phyloP scores from a whole-genome alignment of 2,888 invertebrate genomes.

The Eupsilia transversa region DNA sequence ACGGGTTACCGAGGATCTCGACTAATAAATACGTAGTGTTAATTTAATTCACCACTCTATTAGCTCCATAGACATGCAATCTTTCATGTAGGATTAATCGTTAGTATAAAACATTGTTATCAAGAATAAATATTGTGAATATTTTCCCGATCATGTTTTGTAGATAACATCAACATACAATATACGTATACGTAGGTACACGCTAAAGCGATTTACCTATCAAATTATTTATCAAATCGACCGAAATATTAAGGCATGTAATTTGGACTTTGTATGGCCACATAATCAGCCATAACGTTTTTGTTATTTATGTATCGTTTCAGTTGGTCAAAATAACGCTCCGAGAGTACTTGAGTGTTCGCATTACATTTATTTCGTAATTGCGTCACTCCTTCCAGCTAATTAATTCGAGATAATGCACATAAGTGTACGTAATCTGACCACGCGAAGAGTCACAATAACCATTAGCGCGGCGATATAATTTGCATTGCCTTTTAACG shows the following conservation, averaged over 20 bases:
- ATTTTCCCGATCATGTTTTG: conserved; percentile 33
- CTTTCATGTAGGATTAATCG: conserved; percentile 11
- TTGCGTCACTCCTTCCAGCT: conserved; percentile 78
- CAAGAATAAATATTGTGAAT: conserved; percentile 29
- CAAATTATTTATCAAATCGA: conserved; percentile 44
- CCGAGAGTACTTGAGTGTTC: conserved; percentile 15
- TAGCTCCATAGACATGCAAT: conserved; percentile 33
- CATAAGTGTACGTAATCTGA: conserved; percentile 77
- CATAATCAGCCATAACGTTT: conserved; percentile 23
- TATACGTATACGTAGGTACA: conserved; percentile 32
- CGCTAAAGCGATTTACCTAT: conserved; percentile 53
- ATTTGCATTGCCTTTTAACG: conserved; percentile 81
- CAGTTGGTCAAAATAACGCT: conserved; percentile 20
- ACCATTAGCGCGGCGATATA: conserved; percentile 72
- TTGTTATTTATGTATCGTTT: conserved; percentile 18
- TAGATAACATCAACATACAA: conserved; percentile 44
- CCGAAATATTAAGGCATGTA: conserved; percentile 30
- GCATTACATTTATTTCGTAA: conserved; percentile 59
- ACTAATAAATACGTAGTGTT: conserved; percentile 40
- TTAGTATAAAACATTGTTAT: conserved; percentile 36
- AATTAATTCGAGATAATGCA: conserved; percentile 83
- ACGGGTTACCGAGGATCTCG: conserved; percentile 52
- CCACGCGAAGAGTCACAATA: conserved; percentile 74
- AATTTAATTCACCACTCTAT: conserved; percentile 51
- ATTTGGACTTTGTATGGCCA: conserved; percentile 43